Conservation (phyloP, 2,888 invertebrate species). For the Eilema sororculum region DNA sequence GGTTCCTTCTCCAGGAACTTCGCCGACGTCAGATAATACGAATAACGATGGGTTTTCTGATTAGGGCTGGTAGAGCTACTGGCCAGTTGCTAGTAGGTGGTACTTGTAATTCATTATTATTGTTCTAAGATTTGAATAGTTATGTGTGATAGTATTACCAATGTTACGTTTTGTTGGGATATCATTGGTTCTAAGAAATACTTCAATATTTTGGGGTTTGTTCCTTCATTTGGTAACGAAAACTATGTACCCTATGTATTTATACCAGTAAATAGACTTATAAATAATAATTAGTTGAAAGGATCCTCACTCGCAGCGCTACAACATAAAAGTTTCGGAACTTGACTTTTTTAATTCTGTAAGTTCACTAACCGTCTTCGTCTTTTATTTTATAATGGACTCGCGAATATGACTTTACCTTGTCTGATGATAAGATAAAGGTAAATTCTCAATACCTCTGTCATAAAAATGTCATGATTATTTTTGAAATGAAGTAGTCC, state of each 20-base stretch:
- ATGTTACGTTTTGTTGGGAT: not conserved
- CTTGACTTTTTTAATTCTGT: too few species aligned
- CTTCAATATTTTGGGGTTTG: not conserved
- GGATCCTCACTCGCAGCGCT: too few species aligned
- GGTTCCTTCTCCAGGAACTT: slow-evolving; percentile 82
- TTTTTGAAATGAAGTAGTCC: too few species aligned
- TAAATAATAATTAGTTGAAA: too few species aligned
- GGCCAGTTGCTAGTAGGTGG: slow-evolving; percentile 56
- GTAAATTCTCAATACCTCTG: too few species aligned
- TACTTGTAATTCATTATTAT: slow-evolving; percentile 15
- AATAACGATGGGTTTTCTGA: slow-evolving; percentile 84
- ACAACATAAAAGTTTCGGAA: too few species aligned
- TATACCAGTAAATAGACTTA: not conserved
- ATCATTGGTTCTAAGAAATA: not conserved
- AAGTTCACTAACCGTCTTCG: too few species aligned
- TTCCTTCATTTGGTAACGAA: not conserved
- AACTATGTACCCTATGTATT: not conserved
- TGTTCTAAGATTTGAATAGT: not conserved
- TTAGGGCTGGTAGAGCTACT: slow-evolving; percentile 66
- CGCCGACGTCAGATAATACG: slow-evolving; percentile 83
- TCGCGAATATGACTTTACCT: too few species aligned
- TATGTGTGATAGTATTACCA: slow-evolving; percentile 11
- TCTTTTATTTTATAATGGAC: too few species aligned
- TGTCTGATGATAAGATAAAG: too few species aligned
- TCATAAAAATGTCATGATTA: too few species aligned